Evolutionary conservation across 2,797 vertebrate species (phyloP), one percentile per base, ranked within the genome.

Genomic region (Sylvia borin): DNA sequence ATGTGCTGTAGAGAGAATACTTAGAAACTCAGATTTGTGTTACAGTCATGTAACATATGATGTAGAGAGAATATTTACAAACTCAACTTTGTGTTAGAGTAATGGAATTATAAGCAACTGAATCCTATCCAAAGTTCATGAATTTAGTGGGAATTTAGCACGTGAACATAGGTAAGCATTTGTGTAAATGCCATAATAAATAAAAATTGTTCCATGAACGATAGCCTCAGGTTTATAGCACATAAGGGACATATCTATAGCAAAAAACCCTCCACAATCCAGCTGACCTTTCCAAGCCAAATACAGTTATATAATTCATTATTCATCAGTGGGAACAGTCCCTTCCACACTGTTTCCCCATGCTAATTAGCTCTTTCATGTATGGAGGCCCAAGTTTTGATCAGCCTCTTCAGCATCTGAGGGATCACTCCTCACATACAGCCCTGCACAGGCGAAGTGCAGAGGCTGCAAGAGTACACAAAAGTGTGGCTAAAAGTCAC

Each of bases 221-320:
- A 78, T 11, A 55, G 13, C 21, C 9, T 73, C 18, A 14, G 42
- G 15, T 80, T 85, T 62, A n/a, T 31, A 70, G 64, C 15, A 60
- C 1, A 0, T 67, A 75, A 71, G 4, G 1, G 4, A 17, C 45
- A 6, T 11, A 47, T 12, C 62, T 31, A 42, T 11, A 64, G 11
- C 11, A 78, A 85, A 51, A 80, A 64, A 2, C 5, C 16, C 16
- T 61, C 42, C 25, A 40, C 31, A 43, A 26, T 60, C 11, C 10
- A 10, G 7, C 16, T 77, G 61, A 80, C 13, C 1, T 67, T 90
- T 51, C 81, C 48, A 85, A 38, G 16, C 11, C 66, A 40, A 57
- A 84, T 45, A 34, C 11, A 82, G 31, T 18, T 48, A 19, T 13
- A 65, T 22, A 15, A 12, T 61, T 78, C 29, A 29, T 71, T 76